Evolutionary conservation across 1,140 invertebrate genomes (phyloP), one percentile per base, ranked within the genome.

Genomic region (Drosophila biarmipes): DNA sequence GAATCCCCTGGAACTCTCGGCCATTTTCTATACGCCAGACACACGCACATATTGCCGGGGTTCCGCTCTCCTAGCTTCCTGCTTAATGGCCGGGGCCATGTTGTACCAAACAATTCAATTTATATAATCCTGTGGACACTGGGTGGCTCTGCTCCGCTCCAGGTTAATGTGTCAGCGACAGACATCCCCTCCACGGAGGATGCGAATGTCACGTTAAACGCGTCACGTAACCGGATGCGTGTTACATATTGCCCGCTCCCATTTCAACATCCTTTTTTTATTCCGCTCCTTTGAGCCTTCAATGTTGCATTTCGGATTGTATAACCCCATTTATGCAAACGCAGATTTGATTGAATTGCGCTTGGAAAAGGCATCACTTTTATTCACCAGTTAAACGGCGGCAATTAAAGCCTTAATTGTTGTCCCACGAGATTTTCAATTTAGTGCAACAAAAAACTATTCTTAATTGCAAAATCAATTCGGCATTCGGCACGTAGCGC

Each of bases 51-150:
- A 29, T 14, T 35, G 7, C 21, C 24, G 38, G 37, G 12, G 29
- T 31, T 38, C 21, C 49, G 49, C 40, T 54, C 6, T 43, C 46
- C 7, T 45, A 37, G 64, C 48, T 69, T 69, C 45, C 67, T 73
- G 73, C 78, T 73, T 80, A 81, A 73, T 77, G 78, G 73, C 34
- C 51, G 42, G 55, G 55, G 40, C 64, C 79, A 71, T 67, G 54
- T 80, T 77, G 66, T 59, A 48, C 69, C 71, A 67, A 87, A 87
- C 71, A 87, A 87, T 87, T 87, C 82, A 87, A 87, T 87, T 89
- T 89, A 72, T 87, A 89, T 87, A 82, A 82, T 82, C 75, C 75
- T 66, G 54, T 67, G 58, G 79, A 48, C 63, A 69, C 63, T 69
- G 27, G n/a, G 46, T 29, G 46, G 19, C 24, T 21, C 62, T 40